Percentiles rank a stretch among this genome's conserved stretches.
Evolutionary conservation across 2,113 vertebrate species (phyloP).

Genomic region (Grammomys dolichurus): DNA sequence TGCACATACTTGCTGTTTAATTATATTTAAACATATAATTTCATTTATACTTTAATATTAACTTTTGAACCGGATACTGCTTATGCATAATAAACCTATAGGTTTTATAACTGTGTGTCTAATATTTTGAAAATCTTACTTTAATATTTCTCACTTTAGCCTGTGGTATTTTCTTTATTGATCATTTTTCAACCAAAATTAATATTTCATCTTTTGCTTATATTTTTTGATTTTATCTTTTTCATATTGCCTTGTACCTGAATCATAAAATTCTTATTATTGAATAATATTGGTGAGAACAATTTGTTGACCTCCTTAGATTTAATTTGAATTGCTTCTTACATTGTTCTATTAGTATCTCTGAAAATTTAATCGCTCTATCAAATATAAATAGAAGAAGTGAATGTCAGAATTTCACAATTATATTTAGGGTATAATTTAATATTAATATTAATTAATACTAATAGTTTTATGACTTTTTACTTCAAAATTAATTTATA

Average conservation of each 20-base stretch:
- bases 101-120: background rate
- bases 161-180: background rate
- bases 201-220: background rate
- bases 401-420: background rate
- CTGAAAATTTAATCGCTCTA: background rate
- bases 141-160: background rate
- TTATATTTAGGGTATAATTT: background rate
- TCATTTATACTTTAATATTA: background rate
- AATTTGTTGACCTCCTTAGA: background rate
- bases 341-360: background rate
- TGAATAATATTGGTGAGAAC: background rate
- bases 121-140: background rate
- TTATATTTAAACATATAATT: conserved; percentile 45
- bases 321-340: background rate
- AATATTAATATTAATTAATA: background rate
- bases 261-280: background rate
- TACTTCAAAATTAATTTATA: background rate
- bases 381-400: background rate
- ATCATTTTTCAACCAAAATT: background rate
- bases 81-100: background rate
- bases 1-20: background rate
- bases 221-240: background rate
- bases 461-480: background rate
- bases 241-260: background rate
- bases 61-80: conserved; percentile 10